These are phyloP conservation scores for Lymantria monacha DNA, from an alignment of 2,888 invertebrate species.

Conservation along the genomic window DNA sequence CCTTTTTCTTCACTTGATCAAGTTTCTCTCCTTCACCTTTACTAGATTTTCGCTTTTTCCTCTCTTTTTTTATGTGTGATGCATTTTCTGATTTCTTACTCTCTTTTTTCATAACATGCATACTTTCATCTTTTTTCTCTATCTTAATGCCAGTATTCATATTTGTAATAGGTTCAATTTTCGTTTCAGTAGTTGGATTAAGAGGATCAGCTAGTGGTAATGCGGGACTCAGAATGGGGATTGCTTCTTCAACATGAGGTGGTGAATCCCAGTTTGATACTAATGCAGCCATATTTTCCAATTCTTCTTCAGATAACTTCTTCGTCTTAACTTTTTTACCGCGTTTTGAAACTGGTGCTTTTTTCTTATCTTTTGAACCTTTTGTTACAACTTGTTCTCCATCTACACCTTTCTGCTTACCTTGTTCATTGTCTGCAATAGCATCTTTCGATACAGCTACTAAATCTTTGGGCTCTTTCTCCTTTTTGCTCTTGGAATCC, in stretches of 20 bases:
- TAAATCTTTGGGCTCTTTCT: constrained; percentile 29
- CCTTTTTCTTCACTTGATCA: constrained; percentile 45
- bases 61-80: constrained; percentile 41
- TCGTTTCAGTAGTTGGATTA: constrained; percentile 21
- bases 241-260: constrained; percentile 47
- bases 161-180: constrained; percentile 1
- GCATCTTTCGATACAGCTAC: constrained; percentile 29
- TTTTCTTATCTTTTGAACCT: constrained; percentile 27
- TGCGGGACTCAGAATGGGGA: constrained; percentile 23
- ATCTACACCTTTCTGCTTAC: constrained; percentile 19
- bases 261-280: constrained; percentile 68
- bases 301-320: constrained; percentile 59
- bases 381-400: constrained; percentile 21
- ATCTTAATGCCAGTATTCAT: background rate
- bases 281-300: constrained; percentile 58
- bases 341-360: constrained; percentile 18
- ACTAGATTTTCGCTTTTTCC: constrained; percentile 55
- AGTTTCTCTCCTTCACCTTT: constrained; percentile 38
- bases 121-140: background rate
- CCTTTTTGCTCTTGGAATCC: constrained; percentile 38
- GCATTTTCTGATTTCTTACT: constrained; percentile 27
- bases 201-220: constrained; percentile 23
- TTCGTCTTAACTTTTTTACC: constrained; percentile 54
- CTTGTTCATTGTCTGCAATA: constrained; percentile 21
- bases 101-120: background rate